Percentiles rank a stretch among this genome's conserved stretches.
phyloP scores from a whole-genome alignment of 1,140 invertebrate species.

The Temnothorax nylanderi region DNA sequence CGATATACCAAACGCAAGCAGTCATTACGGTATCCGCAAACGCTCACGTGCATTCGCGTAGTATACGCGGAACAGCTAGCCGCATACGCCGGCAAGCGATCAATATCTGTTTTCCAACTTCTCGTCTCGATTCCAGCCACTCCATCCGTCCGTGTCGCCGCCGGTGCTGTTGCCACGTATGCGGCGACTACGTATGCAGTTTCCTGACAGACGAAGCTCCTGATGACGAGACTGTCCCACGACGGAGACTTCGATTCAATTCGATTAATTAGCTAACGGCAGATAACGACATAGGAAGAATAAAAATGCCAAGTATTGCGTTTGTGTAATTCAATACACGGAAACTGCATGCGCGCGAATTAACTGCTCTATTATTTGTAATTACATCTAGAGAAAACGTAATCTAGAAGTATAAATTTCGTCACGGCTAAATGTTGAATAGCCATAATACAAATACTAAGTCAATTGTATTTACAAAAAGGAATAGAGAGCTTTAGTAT shows the following conservation, averaged over 20 bases:
- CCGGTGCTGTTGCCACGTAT: background rate
- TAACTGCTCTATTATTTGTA: background rate
- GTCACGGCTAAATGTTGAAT: background rate
- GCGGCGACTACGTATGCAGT: conserved; percentile 20
- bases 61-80: conserved; percentile 53
- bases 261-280: conserved; percentile 42
- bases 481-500: background rate
- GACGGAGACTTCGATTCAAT: conserved; percentile 47
- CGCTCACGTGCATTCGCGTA: conserved; percentile 60
- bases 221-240: conserved; percentile 50
- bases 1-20: conserved; percentile 9
- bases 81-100: conserved; percentile 53
- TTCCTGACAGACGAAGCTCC: conserved; percentile 49
- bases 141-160: conserved; percentile 55
- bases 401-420: background rate
- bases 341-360: background rate
- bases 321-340: background rate
- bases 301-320: background rate
- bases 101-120: conserved; percentile 75
- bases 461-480: background rate
- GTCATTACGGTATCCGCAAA: conserved; percentile 44
- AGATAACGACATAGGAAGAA: background rate
- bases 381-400: background rate
- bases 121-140: conserved; percentile 69
- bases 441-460: background rate